Evolutionary conservation across 2,888 invertebrate genomes (phyloP).

Genomic region (Noctua fimbriata): DNA sequence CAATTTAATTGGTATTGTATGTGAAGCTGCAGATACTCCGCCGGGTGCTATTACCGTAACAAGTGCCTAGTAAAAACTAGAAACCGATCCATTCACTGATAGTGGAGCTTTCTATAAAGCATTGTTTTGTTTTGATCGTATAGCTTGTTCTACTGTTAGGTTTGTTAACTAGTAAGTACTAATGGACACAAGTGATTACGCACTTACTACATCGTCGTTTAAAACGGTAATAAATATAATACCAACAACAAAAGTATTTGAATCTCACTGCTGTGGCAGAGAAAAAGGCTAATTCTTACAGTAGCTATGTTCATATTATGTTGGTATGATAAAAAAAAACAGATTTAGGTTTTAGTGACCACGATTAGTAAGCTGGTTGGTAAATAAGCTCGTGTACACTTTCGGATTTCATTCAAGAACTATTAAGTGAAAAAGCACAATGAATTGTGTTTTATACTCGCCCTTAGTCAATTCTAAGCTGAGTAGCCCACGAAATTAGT

Average conservation of each 20-base stretch:
- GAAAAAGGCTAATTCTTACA: background rate
- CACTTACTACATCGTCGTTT: conserved; percentile 1
- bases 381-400: background rate
- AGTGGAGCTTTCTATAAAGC: conserved; percentile 64
- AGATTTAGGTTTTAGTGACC: background rate
- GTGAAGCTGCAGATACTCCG: conserved; percentile 13
- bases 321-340: background rate
- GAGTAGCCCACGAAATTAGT: no score
- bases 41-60: conserved; percentile 36
- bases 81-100: conserved; percentile 71
- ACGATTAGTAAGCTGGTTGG: background rate
- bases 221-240: background rate
- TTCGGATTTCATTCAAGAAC: background rate
- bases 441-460: background rate
- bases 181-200: conserved; percentile 9
- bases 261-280: background rate
- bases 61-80: conserved; percentile 46
- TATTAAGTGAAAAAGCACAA: background rate
- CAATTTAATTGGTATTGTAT: conserved; percentile 23
- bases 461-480: no score
- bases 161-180: conserved; percentile 12
- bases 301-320: background rate
- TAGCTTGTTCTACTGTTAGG: conserved; percentile 29
- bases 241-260: background rate
- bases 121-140: conserved; percentile 54